Conservation (phyloP, 1,140 invertebrate species). For the Bradynema listronoti region DNA sequence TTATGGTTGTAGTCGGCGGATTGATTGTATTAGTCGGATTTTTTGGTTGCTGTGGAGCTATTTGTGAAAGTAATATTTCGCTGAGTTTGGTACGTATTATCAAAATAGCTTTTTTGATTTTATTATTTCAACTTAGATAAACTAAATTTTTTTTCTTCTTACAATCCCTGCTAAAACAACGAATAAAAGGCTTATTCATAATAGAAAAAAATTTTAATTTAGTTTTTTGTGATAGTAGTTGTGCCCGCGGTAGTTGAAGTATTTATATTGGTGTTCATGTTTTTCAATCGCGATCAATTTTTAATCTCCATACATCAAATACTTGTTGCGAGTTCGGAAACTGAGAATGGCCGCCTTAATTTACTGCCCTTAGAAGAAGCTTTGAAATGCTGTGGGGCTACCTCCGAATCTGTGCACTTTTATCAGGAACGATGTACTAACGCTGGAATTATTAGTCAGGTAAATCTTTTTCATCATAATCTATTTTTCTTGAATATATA, state of each 20-base stretch:
- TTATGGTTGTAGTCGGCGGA: slow-evolving; percentile 50
- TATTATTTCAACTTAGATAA: slow-evolving; percentile 1
- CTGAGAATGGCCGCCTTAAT: slow-evolving; percentile 40
- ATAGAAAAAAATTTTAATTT: slow-evolving; percentile 6
- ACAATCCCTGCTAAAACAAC: no score
- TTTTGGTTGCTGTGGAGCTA: slow-evolving; percentile 56
- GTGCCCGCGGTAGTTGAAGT: slow-evolving; percentile 48
- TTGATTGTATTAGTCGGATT: slow-evolving; percentile 53
- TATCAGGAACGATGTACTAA: no score
- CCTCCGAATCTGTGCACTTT: slow-evolving; percentile 26
- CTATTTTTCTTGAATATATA: no score
- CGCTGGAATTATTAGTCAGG: no score
- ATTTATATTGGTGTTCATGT: slow-evolving; percentile 40
- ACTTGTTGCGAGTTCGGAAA: slow-evolving; percentile 34
- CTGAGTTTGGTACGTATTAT: slow-evolving; percentile 53
- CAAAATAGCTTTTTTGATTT: slow-evolving; percentile 22
- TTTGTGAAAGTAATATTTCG: slow-evolving; percentile 45
- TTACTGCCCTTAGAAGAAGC: slow-evolving; percentile 47
- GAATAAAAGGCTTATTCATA: slow-evolving; percentile 16
- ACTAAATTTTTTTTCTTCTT: no score
- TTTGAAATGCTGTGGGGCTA: slow-evolving; percentile 54
- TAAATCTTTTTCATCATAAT: no score
- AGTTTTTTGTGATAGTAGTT: slow-evolving; percentile 53
- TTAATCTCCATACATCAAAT: slow-evolving; percentile 25
- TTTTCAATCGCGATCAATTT: slow-evolving; percentile 39